Percentiles rank a stretch among this genome's conserved stretches.
These are phyloP conservation scores for Platichthys stellatus DNA, from an alignment of 2,113 vertebrate genomes.

Conservation along the genomic window DNA sequence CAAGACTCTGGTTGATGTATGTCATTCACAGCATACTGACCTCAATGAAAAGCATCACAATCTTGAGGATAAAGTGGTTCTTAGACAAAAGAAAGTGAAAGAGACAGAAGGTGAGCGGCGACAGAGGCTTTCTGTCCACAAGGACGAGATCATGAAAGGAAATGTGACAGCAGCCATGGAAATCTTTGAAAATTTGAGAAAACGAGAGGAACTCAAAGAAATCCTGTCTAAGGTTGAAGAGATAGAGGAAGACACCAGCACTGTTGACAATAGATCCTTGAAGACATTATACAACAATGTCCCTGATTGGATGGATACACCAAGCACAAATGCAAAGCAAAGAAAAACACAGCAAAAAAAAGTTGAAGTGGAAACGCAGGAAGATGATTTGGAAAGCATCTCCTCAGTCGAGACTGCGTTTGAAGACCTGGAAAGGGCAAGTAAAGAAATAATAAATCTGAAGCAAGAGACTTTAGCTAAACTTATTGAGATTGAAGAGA, in stretches of 20 bases:
- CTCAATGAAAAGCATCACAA: slow-evolving; percentile 17
- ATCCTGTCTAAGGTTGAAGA: slow-evolving; percentile 88
- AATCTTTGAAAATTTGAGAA: slow-evolving; percentile 88
- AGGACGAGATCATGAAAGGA: slow-evolving; percentile 91
- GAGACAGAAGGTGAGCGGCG: slow-evolving; percentile 89
- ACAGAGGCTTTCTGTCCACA: slow-evolving; percentile 90
- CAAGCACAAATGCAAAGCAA: slow-evolving; percentile 57
- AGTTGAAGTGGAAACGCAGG: slow-evolving; percentile 67
- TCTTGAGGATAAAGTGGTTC: slow-evolving; percentile 74
- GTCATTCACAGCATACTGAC: slow-evolving; percentile 11
- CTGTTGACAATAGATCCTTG: slow-evolving; percentile 81
- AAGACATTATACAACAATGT: slow-evolving; percentile 87
- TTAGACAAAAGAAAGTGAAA: slow-evolving; percentile 85
- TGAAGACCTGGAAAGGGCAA: slow-evolving; percentile 91
- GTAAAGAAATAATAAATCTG: slow-evolving; percentile 89
- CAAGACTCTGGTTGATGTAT: not conserved
- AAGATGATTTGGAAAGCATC: slow-evolving; percentile 82
- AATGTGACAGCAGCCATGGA: slow-evolving; percentile 87
- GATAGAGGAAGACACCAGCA: slow-evolving; percentile 86
- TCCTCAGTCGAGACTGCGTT: slow-evolving; percentile 89
- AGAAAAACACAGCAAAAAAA: slow-evolving; percentile 59
- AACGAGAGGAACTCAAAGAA: slow-evolving; percentile 89
- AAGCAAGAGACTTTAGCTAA: slow-evolving; percentile 94
- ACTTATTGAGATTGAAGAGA: slow-evolving; percentile 91
- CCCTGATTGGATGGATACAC: slow-evolving; percentile 81